Conservation (phyloP, 2,888 invertebrate species). For the Synanthedon andrenaeformis region DNA sequence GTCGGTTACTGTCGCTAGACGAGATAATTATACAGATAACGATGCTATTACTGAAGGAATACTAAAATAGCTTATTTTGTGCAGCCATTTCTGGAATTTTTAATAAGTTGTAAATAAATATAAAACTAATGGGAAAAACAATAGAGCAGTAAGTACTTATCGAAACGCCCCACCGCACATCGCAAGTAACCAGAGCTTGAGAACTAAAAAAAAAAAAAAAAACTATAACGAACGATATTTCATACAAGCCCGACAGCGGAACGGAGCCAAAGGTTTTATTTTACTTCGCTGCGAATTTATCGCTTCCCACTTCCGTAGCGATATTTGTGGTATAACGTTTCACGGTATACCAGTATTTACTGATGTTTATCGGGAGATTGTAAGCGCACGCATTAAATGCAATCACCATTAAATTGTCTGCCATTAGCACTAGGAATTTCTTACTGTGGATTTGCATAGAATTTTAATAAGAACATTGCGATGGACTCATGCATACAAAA, state of each 20-base stretch:
- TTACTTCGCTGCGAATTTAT: conserved; percentile 48
- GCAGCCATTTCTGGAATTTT: too few species aligned
- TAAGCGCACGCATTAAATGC: not conserved
- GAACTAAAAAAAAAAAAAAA: conserved; percentile 9
- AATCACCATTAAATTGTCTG: too few species aligned
- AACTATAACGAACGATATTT: conserved; percentile 23
- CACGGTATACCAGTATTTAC: conserved; percentile 11
- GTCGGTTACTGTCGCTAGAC: too few species aligned
- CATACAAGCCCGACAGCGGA: conserved; percentile 42
- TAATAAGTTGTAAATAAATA: too few species aligned
- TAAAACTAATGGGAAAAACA: too few species aligned
- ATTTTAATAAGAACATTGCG: not conserved
- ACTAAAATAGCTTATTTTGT: too few species aligned
- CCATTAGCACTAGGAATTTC: not conserved
- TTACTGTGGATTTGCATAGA: not conserved
- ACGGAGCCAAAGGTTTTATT: conserved; percentile 47
- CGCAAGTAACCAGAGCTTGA: not conserved
- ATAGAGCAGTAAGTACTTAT: too few species aligned
- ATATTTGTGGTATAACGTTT: conserved; percentile 20
- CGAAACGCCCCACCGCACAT: too few species aligned
- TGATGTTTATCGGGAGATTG: conserved; percentile 18
- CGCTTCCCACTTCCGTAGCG: conserved; percentile 37
- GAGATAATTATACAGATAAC: too few species aligned
- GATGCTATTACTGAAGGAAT: too few species aligned
- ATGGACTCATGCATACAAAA: too few species aligned